These are phyloP conservation scores for Phenganax subtilis DNA, from an alignment of 92 coral and sea anemone species.

Conservation along the genomic window DNA sequence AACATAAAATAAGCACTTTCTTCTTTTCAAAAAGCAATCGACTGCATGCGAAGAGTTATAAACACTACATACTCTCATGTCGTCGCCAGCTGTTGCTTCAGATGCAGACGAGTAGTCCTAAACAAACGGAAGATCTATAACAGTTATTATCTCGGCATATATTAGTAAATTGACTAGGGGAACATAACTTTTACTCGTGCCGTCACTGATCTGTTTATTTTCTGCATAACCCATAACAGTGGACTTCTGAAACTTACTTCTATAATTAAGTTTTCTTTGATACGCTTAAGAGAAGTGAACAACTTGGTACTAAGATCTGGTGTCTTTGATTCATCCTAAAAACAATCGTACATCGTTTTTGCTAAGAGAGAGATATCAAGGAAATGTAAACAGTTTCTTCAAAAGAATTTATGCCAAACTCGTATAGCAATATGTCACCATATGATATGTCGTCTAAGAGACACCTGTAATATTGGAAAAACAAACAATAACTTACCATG, in stretches of 20 bases:
- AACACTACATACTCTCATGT: constrained; percentile 32
- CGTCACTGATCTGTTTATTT: background rate
- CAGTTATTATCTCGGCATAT: too few relatives aligned
- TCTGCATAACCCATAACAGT: background rate
- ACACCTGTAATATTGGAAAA: background rate
- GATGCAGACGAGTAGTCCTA: constrained; percentile 27
- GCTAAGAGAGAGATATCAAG: too few relatives aligned
- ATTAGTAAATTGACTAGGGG: too few relatives aligned
- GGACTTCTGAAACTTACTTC: constrained; percentile 35
- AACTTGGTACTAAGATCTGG: constrained; percentile 86
- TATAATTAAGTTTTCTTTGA: constrained; percentile 81
- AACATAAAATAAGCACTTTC: too few relatives aligned
- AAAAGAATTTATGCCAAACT: too few relatives aligned
- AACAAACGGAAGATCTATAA: background rate
- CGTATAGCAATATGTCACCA: too few relatives aligned
- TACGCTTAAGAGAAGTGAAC: constrained; percentile 88
- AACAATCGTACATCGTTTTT: too few relatives aligned
- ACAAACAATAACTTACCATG: constrained; percentile 56
- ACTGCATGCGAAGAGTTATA: background rate
- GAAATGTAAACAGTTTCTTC: too few relatives aligned
- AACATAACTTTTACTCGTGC: background rate
- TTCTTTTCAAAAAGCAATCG: too few relatives aligned
- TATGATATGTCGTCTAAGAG: too few relatives aligned
- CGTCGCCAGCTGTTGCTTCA: constrained; percentile 17
- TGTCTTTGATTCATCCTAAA: constrained; percentile 82